A percentile compares a stretch with the other conserved stretches of the same genome.
phyloP scores from a whole-genome alignment of 2,113 vertebrate species.

The Albula glossodonta region DNA sequence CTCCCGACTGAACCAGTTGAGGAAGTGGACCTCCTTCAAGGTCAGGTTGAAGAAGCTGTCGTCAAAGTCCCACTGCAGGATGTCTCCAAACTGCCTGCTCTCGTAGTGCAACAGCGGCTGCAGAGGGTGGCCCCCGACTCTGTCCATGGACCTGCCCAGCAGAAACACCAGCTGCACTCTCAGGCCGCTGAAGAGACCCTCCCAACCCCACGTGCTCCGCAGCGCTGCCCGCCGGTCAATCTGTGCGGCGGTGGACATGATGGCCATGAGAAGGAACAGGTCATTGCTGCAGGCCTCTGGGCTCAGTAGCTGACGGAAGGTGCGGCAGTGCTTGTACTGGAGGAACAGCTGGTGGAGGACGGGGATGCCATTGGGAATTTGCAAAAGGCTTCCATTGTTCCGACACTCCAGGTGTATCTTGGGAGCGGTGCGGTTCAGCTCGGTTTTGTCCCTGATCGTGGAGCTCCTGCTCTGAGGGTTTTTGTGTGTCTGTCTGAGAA shows the following conservation, averaged over 20 bases:
- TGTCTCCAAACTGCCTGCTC: conserved; percentile 66
- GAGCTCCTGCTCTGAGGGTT: background rate
- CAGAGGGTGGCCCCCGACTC: conserved; percentile 39
- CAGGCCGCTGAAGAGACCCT: conserved; percentile 34
- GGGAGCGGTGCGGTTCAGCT: background rate
- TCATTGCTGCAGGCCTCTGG: conserved; percentile 60
- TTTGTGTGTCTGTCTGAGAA: too few species aligned
- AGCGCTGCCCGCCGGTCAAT: conserved; percentile 67
- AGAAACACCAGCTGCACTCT: conserved; percentile 66
- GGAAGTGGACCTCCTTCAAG: conserved; percentile 75
- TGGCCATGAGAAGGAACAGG: conserved; percentile 66
- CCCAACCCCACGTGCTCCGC: conserved; percentile 73
- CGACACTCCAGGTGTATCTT: conserved; percentile 42
- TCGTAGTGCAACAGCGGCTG: conserved; percentile 69
- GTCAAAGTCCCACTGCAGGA: conserved; percentile 75
- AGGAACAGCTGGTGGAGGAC: conserved; percentile 65
- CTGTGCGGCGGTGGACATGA: conserved; percentile 71
- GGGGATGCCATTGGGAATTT: conserved; percentile 53
- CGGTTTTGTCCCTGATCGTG: too few species aligned
- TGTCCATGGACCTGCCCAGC: conserved; percentile 50
- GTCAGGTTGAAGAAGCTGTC: conserved; percentile 80
- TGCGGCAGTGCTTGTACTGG: conserved; percentile 71
- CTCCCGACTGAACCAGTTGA: conserved; percentile 63
- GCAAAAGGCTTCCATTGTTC: conserved; percentile 44
- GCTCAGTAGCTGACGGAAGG: conserved; percentile 60